Conservation (phyloP, 2,797 vertebrate genomes). For the Microctenopoma stevenorrisi region DNA sequence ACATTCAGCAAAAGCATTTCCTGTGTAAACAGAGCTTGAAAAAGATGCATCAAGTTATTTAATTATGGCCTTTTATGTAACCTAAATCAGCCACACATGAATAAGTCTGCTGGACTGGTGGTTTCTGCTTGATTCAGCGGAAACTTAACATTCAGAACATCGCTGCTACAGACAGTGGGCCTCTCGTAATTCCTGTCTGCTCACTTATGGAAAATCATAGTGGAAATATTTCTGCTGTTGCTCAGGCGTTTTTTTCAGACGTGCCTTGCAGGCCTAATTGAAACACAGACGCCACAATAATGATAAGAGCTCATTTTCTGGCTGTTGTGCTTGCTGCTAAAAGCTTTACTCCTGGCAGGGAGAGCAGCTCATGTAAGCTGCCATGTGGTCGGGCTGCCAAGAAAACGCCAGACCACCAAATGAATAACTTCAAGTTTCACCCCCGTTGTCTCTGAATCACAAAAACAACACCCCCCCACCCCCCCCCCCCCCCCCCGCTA, state of each 20-base stretch:
- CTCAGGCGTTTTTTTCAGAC: constrained; percentile 46
- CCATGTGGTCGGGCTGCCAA: constrained; percentile 35
- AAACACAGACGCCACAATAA: not conserved
- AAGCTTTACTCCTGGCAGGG: constrained; percentile 21
- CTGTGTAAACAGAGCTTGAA: constrained; percentile 6
- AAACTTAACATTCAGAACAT: constrained; percentile 53
- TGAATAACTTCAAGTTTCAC: constrained; percentile 32
- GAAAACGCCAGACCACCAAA: constrained; percentile 41
- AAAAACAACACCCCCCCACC: constrained; percentile 2
- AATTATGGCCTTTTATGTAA: constrained; percentile 44
- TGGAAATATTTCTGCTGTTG: constrained; percentile 63
- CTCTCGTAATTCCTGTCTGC: constrained; percentile 52
- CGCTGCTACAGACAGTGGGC: constrained; percentile 23
- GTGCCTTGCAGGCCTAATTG: constrained; percentile 1
- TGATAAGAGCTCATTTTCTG: constrained; percentile 13
- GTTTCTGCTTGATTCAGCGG: constrained; percentile 66
- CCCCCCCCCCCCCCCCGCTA: not conserved
- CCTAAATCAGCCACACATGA: constrained; percentile 39
- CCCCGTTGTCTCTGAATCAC: constrained; percentile 46
- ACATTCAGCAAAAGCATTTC: constrained; percentile 5
- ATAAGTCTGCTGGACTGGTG: constrained; percentile 32
- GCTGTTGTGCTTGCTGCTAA: not conserved
- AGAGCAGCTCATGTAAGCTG: constrained; percentile 22
- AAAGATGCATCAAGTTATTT: constrained; percentile 21
- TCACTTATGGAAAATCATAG: constrained; percentile 50